These are phyloP conservation scores for Zapornia atra DNA, from an alignment of 2,113 vertebrate species.

Conservation along the genomic window DNA sequence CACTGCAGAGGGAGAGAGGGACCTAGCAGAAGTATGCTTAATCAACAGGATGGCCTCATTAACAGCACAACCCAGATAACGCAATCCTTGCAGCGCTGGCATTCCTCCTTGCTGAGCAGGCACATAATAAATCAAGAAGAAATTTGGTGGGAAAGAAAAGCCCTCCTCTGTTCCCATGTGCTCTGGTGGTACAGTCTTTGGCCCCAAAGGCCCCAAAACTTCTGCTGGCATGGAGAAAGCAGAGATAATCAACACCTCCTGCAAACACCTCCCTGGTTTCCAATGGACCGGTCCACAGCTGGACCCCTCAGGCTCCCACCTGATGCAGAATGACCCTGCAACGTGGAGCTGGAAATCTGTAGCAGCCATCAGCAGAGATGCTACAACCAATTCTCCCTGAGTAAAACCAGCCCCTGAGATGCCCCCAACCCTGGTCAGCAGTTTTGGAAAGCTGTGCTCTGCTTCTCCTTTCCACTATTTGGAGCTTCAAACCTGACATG, in stretches of 20 bases:
- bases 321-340: not conserved
- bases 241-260: not conserved
- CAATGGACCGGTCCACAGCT: accelerated
- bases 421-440: accelerated
- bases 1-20: not conserved
- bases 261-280: not conserved
- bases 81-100: not conserved
- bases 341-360: not conserved
- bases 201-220: not conserved
- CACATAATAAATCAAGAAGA: not conserved
- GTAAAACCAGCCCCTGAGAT: not conserved
- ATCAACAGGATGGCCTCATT: not conserved
- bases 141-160: not conserved
- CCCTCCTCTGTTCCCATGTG: not conserved
- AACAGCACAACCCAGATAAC: not conserved
- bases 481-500: not conserved
- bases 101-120: not conserved
- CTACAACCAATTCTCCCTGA: not conserved
- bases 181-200: not conserved
- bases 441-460: not conserved
- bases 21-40: not conserved
- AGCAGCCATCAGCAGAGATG: not conserved
- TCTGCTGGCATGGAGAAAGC: not conserved
- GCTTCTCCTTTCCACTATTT: not conserved
- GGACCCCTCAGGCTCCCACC: accelerated